Conservation (phyloP, 92 coral and sea anemone species). For the Anthopleura xanthogrammica region DNA sequence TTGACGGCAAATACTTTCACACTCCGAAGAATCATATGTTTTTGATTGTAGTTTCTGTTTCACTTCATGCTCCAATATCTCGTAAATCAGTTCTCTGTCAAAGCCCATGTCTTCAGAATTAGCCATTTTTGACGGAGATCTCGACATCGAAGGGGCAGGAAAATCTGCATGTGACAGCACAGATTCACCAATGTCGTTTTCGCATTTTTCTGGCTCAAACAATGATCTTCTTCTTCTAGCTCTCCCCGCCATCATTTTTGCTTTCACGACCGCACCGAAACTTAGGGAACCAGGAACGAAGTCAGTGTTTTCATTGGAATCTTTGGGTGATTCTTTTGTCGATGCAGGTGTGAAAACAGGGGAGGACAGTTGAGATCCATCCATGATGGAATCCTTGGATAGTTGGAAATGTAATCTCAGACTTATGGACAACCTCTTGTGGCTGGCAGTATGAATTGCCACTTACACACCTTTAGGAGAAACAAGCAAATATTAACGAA, state of each 20-base stretch:
- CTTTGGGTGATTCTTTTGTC: not conserved
- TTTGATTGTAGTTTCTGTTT: constrained; percentile 37
- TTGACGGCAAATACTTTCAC: constrained; percentile 18
- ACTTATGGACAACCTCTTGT: too few species aligned
- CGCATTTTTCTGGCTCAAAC: constrained; percentile 48
- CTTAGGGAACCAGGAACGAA: not conserved
- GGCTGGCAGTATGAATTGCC: too few species aligned
- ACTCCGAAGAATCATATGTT: constrained; percentile 37
- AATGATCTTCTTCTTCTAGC: constrained; percentile 61
- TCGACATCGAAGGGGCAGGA: constrained; percentile 36
- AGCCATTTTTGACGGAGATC: not conserved
- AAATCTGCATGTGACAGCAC: constrained; percentile 68
- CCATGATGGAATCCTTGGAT: not conserved
- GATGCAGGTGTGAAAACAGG: constrained; percentile 13
- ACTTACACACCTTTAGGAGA: too few species aligned
- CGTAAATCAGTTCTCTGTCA: constrained; percentile 37
- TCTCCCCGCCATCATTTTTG: constrained; percentile 38
- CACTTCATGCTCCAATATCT: constrained; percentile 47
- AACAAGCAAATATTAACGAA: too few species aligned
- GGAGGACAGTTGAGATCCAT: not conserved
- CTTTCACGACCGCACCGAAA: constrained; percentile 12
- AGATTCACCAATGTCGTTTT: constrained; percentile 43
- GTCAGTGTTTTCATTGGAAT: not conserved
- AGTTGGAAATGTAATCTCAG: too few species aligned
- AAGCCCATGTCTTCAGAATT: constrained; percentile 4